A percentile compares a stretch with the other conserved stretches of the same genome.
Evolutionary conservation across 2,797 vertebrate genomes (phyloP).

Genomic region (Gouania willdenowi): DNA sequence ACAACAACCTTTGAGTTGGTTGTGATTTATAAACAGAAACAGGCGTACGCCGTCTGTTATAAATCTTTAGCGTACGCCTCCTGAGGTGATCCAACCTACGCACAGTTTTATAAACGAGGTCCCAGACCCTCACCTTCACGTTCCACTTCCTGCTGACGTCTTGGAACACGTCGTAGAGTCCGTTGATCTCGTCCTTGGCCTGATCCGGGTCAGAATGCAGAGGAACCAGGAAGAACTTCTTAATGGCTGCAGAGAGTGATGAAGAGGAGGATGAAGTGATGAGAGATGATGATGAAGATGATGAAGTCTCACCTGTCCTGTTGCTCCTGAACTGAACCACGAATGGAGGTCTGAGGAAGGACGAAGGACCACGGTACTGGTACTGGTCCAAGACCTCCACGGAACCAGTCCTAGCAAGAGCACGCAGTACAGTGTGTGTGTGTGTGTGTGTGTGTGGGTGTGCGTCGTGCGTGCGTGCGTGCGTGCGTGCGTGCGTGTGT

Average conservation of each 20-base stretch:
- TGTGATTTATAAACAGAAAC: no score
- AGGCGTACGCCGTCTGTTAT: no score
- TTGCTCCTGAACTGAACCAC: slow-evolving; percentile 32
- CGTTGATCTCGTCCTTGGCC: slow-evolving; percentile 52
- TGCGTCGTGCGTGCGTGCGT: no score
- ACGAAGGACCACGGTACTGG: slow-evolving; percentile 25
- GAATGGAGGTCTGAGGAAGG: slow-evolving; percentile 48
- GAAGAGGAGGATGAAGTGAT: background rate
- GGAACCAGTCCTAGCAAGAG: background rate
- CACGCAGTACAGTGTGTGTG: no score
- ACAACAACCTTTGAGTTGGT: no score
- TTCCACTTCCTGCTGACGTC: slow-evolving; percentile 48
- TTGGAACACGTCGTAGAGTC: slow-evolving; percentile 51
- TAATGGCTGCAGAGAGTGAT: slow-evolving; percentile 13
- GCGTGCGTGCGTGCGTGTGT: background rate
- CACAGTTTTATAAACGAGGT: no score
- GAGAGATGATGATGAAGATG: no score
- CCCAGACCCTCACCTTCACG: slow-evolving; percentile 42
- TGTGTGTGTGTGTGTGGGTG: no score
- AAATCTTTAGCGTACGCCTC: no score
- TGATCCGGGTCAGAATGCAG: slow-evolving; percentile 16
- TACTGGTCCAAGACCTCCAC: slow-evolving; percentile 2
- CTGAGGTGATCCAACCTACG: no score
- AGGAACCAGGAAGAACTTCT: slow-evolving; percentile 45
- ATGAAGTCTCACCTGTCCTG: slow-evolving; percentile 25